A percentile compares a stretch with the other conserved stretches of the same genome.
Conservation (phyloP, 2,113 vertebrate species). For the Microcebus lehilahytsara region DNA sequence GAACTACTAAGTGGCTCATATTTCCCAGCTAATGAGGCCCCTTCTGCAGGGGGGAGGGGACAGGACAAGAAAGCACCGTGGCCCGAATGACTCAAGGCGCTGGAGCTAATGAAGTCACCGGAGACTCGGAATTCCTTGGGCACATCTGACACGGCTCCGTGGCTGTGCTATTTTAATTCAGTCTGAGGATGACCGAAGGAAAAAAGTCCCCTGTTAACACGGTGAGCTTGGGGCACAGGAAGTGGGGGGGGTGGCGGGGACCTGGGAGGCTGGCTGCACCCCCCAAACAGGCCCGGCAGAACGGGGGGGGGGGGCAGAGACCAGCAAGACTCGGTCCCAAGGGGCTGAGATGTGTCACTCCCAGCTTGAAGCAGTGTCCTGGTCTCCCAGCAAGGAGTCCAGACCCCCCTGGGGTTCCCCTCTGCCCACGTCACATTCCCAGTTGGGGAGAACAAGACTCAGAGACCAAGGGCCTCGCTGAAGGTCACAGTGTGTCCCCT, state of each 20-base stretch:
- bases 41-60: not conserved
- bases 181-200: not conserved
- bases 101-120: conserved; percentile 81
- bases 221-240: not conserved
- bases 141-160: conserved; percentile 33
- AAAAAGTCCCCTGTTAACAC: not conserved
- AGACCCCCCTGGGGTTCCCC: not conserved
- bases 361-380: not conserved
- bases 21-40: conserved; percentile 78
- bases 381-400: not conserved
- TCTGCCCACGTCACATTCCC: not conserved
- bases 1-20: conserved; percentile 56
- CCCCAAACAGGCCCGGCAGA: not conserved
- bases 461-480: not conserved
- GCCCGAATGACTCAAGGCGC: conserved; percentile 71
- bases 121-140: conserved; percentile 79
- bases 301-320: not conserved
- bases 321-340: fast-evolving
- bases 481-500: not conserved
- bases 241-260: not conserved
- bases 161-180: conserved; percentile 9
- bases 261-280: fast-evolving
- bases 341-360: not conserved
- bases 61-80: not conserved
- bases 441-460: too few species aligned